Conservation (phyloP, 2,888 invertebrate genomes). For the Stramonita haemastoma region DNA sequence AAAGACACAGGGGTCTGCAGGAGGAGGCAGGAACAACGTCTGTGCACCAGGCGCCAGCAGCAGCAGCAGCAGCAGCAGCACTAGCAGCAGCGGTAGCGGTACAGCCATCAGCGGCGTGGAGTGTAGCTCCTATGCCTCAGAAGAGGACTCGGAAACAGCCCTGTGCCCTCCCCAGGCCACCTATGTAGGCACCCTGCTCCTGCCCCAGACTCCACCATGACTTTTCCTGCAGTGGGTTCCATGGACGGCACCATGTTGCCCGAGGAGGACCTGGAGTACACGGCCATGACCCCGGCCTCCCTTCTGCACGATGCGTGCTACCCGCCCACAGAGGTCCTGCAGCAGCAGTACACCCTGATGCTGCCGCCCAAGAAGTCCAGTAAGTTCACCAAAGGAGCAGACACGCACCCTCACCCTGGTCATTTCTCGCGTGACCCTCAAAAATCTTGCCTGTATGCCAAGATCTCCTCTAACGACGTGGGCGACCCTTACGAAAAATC, state of each 20-base stretch:
- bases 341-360: conserved; percentile 18
- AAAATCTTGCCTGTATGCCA: neutral
- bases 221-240: neutral
- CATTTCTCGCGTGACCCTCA: neutral
- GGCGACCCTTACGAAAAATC: neutral
- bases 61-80: neutral
- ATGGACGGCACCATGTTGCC: neutral
- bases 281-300: neutral
- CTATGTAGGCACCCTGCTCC: conserved; percentile 4
- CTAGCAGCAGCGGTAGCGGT: neutral
- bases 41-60: neutral
- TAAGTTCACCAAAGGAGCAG: conserved; percentile 22
- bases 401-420: neutral
- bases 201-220: conserved; percentile 10
- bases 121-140: neutral
- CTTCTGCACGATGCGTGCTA: neutral
- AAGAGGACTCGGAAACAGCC: neutral
- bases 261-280: neutral
- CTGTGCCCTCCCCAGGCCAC: conserved; percentile 16
- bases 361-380: conserved; percentile 19
- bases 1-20: neutral
- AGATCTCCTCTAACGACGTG: neutral
- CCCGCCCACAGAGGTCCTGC: neutral
- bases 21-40: neutral
- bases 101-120: neutral